Evolutionary conservation across 2,888 invertebrate genomes (phyloP), one percentile per base, ranked within the genome.

Genomic region (Synanthedon formicaeformis): DNA sequence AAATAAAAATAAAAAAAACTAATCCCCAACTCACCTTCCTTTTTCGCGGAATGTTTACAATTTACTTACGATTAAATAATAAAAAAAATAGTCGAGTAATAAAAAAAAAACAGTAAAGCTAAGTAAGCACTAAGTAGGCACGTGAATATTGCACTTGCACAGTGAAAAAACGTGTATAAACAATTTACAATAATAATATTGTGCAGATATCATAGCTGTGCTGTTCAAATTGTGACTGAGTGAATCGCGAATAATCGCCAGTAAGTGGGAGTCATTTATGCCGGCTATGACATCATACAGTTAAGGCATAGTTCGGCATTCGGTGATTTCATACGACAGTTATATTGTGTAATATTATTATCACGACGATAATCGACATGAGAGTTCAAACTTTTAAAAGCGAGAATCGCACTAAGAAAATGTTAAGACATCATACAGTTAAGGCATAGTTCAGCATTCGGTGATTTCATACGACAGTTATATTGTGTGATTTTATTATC

Each of bases 41-140:
- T 72, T 85, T 87, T 10, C 86, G 84, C 66, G 87, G 86, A 83
- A 86, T 86, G 72, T 73, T 85, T 65, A 62, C 51, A 45, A 41
- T 27, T 49, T 63, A 66, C 71, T 74, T 69, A 67, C 68, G 68
- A 62, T 41, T 55, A 60, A 65, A 64, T 58, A 61, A 59, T 4
- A 65, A 59, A 60, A 67, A 57, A 53, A 62, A 60, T 53, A 56
- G 34, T 6, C 10, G 2, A 10, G 2, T 34, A 51, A 56, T 52
- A 51, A 53, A 52, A 55, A 53, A 50, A 53, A 10, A 56, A 57
- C 45, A 23, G 5, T 23, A 52, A 50, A 52, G 54, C 48, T 5
- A 53, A 56, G 50, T 51, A 51, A n/a, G 48, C 16, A 60, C 67
- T 81, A 82, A 55, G 81, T 81, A 50, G 73, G 78, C 67, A 76